Conservation (phyloP, 2,113 vertebrate genomes). For the Pedionomus torquatus region DNA sequence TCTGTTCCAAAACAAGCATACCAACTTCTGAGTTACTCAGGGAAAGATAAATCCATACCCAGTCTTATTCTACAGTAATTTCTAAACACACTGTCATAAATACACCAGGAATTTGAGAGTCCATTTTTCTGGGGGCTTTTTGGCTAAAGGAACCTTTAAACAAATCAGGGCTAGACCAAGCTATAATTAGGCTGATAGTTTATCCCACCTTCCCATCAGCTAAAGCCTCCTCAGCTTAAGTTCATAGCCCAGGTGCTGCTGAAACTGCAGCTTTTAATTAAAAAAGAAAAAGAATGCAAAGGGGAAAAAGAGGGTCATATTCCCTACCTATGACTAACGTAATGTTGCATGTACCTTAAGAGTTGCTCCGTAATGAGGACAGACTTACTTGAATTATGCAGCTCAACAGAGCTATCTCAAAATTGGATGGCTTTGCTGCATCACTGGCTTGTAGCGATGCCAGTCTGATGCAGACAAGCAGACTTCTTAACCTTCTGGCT, state of each 20-base stretch:
- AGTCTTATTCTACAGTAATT: background rate
- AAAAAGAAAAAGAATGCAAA: background rate
- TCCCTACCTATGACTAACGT: background rate
- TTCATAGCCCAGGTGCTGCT: background rate
- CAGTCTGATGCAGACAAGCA: conserved; percentile 34
- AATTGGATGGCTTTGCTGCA: conserved; percentile 35
- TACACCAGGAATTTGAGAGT: background rate
- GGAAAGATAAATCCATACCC: background rate
- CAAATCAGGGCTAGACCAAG: background rate
- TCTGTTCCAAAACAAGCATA: conserved; percentile 23
- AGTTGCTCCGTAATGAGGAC: background rate
- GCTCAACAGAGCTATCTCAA: background rate
- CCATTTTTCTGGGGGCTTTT: background rate
- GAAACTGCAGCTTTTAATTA: background rate
- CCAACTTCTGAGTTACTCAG: background rate
- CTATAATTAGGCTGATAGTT: background rate
- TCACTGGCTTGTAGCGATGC: background rate
- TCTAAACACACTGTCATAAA: background rate
- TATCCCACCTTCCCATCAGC: background rate
- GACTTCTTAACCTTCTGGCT: conserved; percentile 53
- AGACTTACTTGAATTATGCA: background rate
- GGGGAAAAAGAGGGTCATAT: background rate
- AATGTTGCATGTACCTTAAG: background rate
- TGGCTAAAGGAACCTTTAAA: background rate
- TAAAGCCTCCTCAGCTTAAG: background rate